phyloP scores from a whole-genome alignment of 2,888 invertebrate species.

The Crepidodera aurea region DNA sequence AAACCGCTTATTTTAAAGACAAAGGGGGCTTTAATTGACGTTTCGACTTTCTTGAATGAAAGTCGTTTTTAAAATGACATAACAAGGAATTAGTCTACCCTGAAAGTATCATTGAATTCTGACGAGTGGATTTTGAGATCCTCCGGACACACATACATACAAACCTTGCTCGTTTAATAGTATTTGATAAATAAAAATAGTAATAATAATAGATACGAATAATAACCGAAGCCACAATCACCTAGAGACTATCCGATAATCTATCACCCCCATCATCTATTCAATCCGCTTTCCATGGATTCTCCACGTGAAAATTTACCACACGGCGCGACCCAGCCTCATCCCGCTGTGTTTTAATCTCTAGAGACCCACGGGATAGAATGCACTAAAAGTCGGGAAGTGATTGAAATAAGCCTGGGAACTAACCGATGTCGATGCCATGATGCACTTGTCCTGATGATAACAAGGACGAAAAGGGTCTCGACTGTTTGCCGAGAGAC shows the following conservation, averaged over 20 bases:
- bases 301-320: conserved; percentile 3
- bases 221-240: too few species aligned
- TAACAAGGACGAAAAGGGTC: conserved; percentile 13
- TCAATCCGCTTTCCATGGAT: background rate
- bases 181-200: too few species aligned
- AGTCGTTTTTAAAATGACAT: too few species aligned
- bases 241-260: background rate
- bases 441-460: conserved; percentile 18
- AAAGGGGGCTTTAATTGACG: too few species aligned
- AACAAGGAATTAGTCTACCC: too few species aligned
- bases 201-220: too few species aligned
- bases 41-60: too few species aligned
- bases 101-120: too few species aligned
- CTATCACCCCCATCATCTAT: background rate
- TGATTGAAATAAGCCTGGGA: conserved; percentile 19
- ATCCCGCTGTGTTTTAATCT: conserved; percentile 20
- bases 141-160: too few species aligned
- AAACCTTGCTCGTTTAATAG: too few species aligned
- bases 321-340: conserved; percentile 1
- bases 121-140: too few species aligned
- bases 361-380: conserved; percentile 4
- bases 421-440: conserved; percentile 1
- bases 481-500: conserved; percentile 7
- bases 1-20: too few species aligned
- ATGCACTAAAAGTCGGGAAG: conserved; percentile 24